Evolutionary conservation across 2,113 vertebrate genomes (phyloP).

Genomic region (Xerus inauris): DNA sequence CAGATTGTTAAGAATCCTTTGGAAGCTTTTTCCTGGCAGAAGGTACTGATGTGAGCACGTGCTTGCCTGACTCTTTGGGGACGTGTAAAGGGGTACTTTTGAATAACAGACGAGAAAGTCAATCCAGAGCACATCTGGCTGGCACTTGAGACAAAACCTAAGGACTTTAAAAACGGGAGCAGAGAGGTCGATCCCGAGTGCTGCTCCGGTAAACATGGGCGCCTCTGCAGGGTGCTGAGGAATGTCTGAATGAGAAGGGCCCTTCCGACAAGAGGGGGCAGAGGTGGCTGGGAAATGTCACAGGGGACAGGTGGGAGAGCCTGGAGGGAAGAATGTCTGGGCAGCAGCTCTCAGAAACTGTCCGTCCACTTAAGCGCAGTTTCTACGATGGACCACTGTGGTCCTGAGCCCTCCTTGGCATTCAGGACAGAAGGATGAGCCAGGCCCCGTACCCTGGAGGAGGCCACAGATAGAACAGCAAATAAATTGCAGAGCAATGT

Average conservation of each 20-base stretch:
- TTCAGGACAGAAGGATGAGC: background rate
- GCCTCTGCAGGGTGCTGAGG: background rate
- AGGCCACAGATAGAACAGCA: background rate
- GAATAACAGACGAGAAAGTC: background rate
- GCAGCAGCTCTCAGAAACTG: background rate
- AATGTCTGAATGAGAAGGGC: background rate
- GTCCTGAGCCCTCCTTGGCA: background rate
- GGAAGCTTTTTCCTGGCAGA: background rate
- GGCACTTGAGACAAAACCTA: background rate
- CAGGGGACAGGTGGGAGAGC: fast-evolving
- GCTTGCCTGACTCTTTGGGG: background rate
- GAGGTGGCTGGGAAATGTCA: fast-evolving
- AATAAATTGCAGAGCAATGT: background rate
- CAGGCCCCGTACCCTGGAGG: background rate
- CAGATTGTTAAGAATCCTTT: background rate
- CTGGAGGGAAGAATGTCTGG: background rate
- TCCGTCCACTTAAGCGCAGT: background rate
- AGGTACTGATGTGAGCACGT: fast-evolving
- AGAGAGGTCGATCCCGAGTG: background rate
- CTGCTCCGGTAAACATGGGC: background rate
- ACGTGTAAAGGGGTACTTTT: background rate
- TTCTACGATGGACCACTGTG: background rate
- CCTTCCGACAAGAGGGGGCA: too few relatives aligned
- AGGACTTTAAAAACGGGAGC: too few relatives aligned
- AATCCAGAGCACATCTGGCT: fast-evolving